Base-by-base conservation (phyloP, 2,888 invertebrate genomes). In the Mactromeris polynyma region DNA sequence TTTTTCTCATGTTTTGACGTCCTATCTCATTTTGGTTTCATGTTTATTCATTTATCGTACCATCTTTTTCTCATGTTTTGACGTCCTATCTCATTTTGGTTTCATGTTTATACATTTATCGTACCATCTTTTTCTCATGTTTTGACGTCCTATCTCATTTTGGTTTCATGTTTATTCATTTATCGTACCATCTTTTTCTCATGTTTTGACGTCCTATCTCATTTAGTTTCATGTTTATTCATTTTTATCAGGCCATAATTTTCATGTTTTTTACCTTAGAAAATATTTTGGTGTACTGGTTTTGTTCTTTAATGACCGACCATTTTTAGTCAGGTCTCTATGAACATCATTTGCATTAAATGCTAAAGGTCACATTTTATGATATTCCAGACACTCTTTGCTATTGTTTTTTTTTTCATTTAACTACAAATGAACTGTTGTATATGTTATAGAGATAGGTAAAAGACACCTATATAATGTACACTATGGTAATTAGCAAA, bases 31-130 rank as follows among this genome's bases (percentile, higher is more conserved):
- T 9, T 51, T 51, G 14, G 51, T 51, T 9, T 51, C 51, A 51
- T 51, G 51, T 51, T 51, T 51, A 46, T 17, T 64, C 26, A 64
- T 4, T 11, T 1, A 26, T 26, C 26, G 3, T 26, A 26, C 26
- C 58, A 64, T 64, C 58, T 64, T 64, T 64, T n/a, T 64, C 58
- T 64, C 58, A 64, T 64, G 58, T 26, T 64, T 64, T n/a, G n/a
- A 64, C 51, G 11, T 51, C 51, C 51, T 9, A 51, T 51, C 51
- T 51, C 51, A 51, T 2, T 9, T 51, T 51, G 3, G 51, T 51
- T 9, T 51, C 51, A 51, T 51, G 51, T 51, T 51, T 51, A 17
- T 51, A 42, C 58, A 64, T n/a, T 21, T 6, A 64, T 64, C 58
- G 26, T 64, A 26, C 7, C 58, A 64, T 64, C 58, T 64, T 64